phyloP scores from a whole-genome alignment of 2,113 vertebrate species.

The Gracilinanus agilis region DNA sequence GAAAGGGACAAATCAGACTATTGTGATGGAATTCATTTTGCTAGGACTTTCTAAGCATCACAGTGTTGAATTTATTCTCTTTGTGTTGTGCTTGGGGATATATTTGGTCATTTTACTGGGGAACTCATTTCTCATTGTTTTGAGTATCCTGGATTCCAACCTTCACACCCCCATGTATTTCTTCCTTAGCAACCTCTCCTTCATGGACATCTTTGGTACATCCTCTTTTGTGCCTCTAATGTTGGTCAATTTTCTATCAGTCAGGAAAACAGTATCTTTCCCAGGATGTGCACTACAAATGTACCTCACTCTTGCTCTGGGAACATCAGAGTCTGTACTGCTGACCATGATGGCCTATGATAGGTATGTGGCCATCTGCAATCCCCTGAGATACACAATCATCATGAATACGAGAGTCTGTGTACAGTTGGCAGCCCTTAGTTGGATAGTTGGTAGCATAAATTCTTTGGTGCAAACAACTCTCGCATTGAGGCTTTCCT shows the following conservation, averaged over 20 bases:
- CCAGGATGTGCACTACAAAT: slow-evolving; percentile 66
- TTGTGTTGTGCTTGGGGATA: slow-evolving; percentile 64
- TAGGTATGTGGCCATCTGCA: slow-evolving; percentile 74
- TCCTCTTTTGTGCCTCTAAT: slow-evolving; percentile 67
- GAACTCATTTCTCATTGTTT: slow-evolving; percentile 61
- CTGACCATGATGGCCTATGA: slow-evolving; percentile 72
- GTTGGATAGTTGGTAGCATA: slow-evolving; percentile 58
- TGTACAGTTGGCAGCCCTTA: not conserved
- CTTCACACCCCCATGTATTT: slow-evolving; percentile 75
- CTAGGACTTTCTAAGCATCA: slow-evolving; percentile 46
- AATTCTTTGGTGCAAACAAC: slow-evolving; percentile 60
- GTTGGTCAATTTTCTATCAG: slow-evolving; percentile 67
- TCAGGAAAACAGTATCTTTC: slow-evolving; percentile 64
- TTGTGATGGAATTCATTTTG: slow-evolving; percentile 45
- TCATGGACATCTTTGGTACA: slow-evolving; percentile 68
- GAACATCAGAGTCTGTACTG: slow-evolving; percentile 68
- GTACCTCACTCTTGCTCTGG: slow-evolving; percentile 66
- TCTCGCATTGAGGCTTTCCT: slow-evolving; percentile 64
- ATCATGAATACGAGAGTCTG: slow-evolving; percentile 48
- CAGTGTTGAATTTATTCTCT: slow-evolving; percentile 54
- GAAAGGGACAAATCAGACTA: slow-evolving; percentile 13
- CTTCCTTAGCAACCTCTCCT: slow-evolving; percentile 73
- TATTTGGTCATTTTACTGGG: slow-evolving; percentile 49
- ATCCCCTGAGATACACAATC: slow-evolving; percentile 63
- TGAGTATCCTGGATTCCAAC: slow-evolving; percentile 44